Evolutionary conservation across 2,113 vertebrate genomes (phyloP), one percentile per base, ranked within the genome.

Genomic region (Neodontobutis hainanensis): DNA sequence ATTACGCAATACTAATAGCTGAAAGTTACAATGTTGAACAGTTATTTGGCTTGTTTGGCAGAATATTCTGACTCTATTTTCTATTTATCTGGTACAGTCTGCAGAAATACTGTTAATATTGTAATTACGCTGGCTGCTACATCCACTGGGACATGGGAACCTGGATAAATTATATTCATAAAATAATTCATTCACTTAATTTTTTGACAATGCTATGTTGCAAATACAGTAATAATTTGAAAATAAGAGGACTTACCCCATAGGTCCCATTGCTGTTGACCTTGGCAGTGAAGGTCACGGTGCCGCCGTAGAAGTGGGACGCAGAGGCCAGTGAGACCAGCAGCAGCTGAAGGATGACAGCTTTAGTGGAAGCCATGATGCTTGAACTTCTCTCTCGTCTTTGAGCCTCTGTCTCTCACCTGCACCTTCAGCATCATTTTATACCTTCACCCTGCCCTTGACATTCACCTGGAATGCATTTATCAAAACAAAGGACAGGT

Each of bases 311-410:
- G 16, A 14, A 4, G 47, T 85, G 78, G 1, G 82, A 82, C 0
- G 84, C 84, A 0, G 77, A 74, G 3, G 12, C 73, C 68, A 75
- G 47, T 0, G 79, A 78, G 57, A 76, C 46, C 82, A 87, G 76
- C 27, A 86, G 70, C 78, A 83, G 69, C 67, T 61, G 78, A 6
- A 84, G 75, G 19, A 85, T 40, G 1, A 73, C 16, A 14, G 61
- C n/a, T 36, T 9, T 55, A 0, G 53, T 46, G 12, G 62, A 58
- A 2, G 58, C 65, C 88, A 90, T 90, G 77, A 40, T 77, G 51
- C 36, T 4, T 14, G n/a, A 10, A 16, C 19, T 16, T 60, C 48
- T 36, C 0, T 38, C 68, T 55, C 19, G 36, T 52, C 48, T 44
- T 4, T 1, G 27, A 0, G 11, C 8, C 11, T 65, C 48, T 48